Base-by-base conservation (phyloP, 2,888 invertebrate species). In the Ectobius pallidus region DNA sequence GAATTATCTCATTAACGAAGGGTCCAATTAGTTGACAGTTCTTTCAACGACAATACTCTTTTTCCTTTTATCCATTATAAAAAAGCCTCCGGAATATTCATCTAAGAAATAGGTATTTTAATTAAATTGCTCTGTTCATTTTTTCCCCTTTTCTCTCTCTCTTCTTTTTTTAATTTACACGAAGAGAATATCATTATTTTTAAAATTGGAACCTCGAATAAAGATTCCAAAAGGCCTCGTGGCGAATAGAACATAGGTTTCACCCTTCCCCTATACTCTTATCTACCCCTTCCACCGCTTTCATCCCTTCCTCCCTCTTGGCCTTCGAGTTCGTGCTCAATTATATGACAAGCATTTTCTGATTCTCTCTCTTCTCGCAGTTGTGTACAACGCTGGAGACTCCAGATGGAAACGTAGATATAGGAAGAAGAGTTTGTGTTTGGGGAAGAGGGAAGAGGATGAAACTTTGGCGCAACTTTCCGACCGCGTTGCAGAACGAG, bases 401-500 rank as follows among this genome's bases (percentile, higher is more conserved):
- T n/a, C 14, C 16, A 30, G 61, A 16, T 61, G 30, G 16, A 30
- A 18, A 32, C 30, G 25, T 25, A 42, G 65, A 61, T 44, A 49
- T 46, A 25, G 65, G 18, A 18, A 18, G 42, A 44, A 39, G 65
- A 25, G 42, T 65, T 27, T 39, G 20, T 9, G 27, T 11, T 1
- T 27, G 67, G 46, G 67, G 30, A 22, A 58, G 58, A 61, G 69
- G 42, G 69, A 20, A 20, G 22, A n/a, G n/a, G n/a, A 14, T 55
- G 30, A 20, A 61, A 65, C 65, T 65, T 65, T 46, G 44, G 65
- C n/a, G 65, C 42, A 65, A 46, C 65, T 65, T 65, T 44, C 42
- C 65, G 65, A 65, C 65, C 62, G 58, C 58, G n/a, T n/a, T 58
- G 39, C 39, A 20, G 62, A 34, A 62, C 39, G 39, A 32, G n/a